A percentile compares a stretch with the other conserved stretches of the same genome.
Conservation (phyloP, 2,888 invertebrate genomes). For the Tenthredo distinguenda region DNA sequence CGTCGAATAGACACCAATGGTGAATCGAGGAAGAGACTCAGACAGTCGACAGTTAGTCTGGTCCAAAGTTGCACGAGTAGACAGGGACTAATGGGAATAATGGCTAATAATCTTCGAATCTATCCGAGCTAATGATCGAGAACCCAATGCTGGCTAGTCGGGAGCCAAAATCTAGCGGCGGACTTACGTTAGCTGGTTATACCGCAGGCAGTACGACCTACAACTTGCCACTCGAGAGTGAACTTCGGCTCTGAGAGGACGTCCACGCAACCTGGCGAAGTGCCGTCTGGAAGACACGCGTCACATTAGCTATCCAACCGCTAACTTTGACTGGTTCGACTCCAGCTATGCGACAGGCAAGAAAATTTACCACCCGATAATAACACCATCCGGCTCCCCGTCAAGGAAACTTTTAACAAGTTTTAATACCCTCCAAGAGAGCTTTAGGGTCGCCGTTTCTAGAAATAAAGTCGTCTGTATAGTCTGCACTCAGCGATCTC, state of each 20-base stretch:
- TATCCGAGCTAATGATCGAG: conserved; percentile 74
- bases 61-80: conserved; percentile 57
- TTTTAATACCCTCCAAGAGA: conserved; percentile 69
- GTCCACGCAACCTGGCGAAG: conserved; percentile 54
- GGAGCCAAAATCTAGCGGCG: background rate
- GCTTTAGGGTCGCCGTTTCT: background rate
- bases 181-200: background rate
- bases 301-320: conserved; percentile 68
- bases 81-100: conserved; percentile 72
- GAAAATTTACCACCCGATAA: conserved; percentile 69
- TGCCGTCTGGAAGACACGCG: conserved; percentile 67
- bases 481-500: background rate
- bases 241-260: conserved; percentile 60
- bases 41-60: conserved; percentile 15
- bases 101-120: conserved; percentile 75
- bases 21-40: background rate
- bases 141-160: conserved; percentile 6
- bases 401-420: conserved; percentile 71
- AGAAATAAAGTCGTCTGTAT: conserved; percentile 7
- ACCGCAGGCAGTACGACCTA: conserved; percentile 30
- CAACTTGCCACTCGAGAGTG: conserved; percentile 72
- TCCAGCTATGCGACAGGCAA: background rate
- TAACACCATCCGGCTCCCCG: conserved; percentile 73
- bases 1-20: background rate
- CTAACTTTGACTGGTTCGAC: conserved; percentile 58